Base-by-base conservation (phyloP, 2,888 invertebrate genomes). In the Protodeltote pygarga region DNA sequence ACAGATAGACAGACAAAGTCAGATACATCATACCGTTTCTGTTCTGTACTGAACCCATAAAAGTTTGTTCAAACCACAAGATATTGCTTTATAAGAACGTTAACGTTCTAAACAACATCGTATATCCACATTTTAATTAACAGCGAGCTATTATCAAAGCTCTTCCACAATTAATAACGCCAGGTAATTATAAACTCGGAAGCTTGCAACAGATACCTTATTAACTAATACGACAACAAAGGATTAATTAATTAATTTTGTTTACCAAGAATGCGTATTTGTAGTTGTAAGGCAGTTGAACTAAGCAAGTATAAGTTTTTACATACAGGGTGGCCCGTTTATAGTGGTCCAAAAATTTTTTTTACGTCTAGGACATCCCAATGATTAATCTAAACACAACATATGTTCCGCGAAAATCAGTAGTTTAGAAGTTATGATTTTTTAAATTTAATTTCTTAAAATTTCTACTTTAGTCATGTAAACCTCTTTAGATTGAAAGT, bases 101-200 rank as follows among this genome's bases (percentile, higher is more conserved):
- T 23, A 19, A 3, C 6, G 21, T 40, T 16, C 3, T 11, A 40
- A 32, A 39, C 34, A 59, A 9, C 28, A 2, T 13, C 20, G 3
- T 16, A 35, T 5, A 11, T 21, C n/a, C 15, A 29, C 52, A 32
- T 57, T 61, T 61, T 42, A 58, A 58, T 54, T 35, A 58, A 42
- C 35, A 34, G 24, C 13, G 16, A 20, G 11, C 17, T 32, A n/a
- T 3, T 35, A 48, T 48, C 37, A 53, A 58, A 54, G 47, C 6
- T 9, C 14, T 39, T 19, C 13, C 16, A 4, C 13, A 2, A 27
- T 46, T 40, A 41, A 40, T 16, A 46, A 23, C 25, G 11, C 25
- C 24, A 10, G 21, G 47, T 42, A 61, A 58, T 54, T 58, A 52
- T 32, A 33, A 58, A 33, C 32, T 41, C 13, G 2, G 17, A 31